Evolutionary conservation across 2,888 invertebrate species (phyloP).

Genomic region (Ophion obscuratus): DNA sequence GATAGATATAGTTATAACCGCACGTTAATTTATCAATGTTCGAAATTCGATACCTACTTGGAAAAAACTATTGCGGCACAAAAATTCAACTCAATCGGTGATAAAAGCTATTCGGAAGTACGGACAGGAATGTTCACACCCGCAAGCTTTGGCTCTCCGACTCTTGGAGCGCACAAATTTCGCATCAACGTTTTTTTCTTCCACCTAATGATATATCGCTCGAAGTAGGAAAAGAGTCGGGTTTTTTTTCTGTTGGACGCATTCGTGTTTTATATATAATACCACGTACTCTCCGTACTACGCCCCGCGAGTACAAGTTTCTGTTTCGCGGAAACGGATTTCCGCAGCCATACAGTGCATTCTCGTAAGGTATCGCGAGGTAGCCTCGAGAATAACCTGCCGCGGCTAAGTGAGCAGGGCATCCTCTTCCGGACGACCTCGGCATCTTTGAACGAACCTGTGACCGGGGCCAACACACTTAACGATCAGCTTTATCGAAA

Average conservation of each 20-base stretch:
- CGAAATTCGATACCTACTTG: no score
- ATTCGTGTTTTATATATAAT: no score
- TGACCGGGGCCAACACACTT: background rate
- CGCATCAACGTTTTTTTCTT: background rate
- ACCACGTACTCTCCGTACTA: background rate
- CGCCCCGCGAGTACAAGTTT: conserved; percentile 49
- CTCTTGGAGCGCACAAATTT: no score
- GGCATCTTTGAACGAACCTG: background rate
- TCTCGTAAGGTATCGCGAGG: conserved; percentile 1
- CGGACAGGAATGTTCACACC: no score
- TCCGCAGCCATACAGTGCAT: conserved; percentile 53
- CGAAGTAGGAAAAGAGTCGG: background rate
- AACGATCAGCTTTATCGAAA: background rate
- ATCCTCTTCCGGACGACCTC: conserved; percentile 6
- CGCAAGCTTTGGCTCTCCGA: no score
- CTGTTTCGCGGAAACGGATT: conserved; percentile 66
- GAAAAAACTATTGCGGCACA: no score
- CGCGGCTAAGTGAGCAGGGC: conserved; percentile 42
- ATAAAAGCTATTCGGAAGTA: no score
- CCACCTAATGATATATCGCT: background rate
- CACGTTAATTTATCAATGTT: no score
- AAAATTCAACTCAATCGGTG: no score
- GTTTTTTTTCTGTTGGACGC: background rate
- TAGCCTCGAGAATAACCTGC: conserved; percentile 38
- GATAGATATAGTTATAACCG: no score